Conservation (phyloP, 2,797 vertebrate species). For the Alcedo quadribrachys region DNA sequence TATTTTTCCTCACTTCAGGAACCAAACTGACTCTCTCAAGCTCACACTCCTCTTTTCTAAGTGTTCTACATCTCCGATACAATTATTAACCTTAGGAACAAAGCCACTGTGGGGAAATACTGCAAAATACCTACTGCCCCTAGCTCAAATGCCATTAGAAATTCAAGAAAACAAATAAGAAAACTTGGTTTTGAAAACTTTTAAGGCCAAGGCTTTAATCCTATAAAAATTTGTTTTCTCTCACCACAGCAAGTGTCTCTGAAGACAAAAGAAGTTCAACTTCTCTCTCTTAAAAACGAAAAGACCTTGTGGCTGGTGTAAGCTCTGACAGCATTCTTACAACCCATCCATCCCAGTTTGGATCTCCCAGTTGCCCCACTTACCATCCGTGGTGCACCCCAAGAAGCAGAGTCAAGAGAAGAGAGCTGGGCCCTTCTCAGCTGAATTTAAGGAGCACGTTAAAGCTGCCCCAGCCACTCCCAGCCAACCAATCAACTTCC, state of each 20-base stretch:
- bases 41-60: neutral
- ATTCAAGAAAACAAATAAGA: neutral
- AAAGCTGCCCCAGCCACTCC: rapidly evolving
- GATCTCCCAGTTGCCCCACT: rapidly evolving
- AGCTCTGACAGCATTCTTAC: rapidly evolving
- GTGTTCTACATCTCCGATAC: neutral
- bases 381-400: rapidly evolving
- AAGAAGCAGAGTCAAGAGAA: rapidly evolving
- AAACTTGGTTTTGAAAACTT: neutral
- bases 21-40: neutral
- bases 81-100: neutral
- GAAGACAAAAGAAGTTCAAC: rapidly evolving
- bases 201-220: neutral
- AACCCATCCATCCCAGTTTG: neutral
- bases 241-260: rapidly evolving
- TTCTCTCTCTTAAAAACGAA: rapidly evolving
- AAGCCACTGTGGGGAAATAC: neutral
- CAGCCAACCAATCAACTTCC: rapidly evolving
- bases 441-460: rapidly evolving
- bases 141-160: neutral
- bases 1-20: neutral
- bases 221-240: neutral
- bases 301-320: rapidly evolving
- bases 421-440: rapidly evolving
- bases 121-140: neutral